A percentile compares a stretch with the other conserved stretches of the same genome.
Evolutionary conservation across 2,888 invertebrate species (phyloP).

Genomic region (Hypselothyrea guttata): DNA sequence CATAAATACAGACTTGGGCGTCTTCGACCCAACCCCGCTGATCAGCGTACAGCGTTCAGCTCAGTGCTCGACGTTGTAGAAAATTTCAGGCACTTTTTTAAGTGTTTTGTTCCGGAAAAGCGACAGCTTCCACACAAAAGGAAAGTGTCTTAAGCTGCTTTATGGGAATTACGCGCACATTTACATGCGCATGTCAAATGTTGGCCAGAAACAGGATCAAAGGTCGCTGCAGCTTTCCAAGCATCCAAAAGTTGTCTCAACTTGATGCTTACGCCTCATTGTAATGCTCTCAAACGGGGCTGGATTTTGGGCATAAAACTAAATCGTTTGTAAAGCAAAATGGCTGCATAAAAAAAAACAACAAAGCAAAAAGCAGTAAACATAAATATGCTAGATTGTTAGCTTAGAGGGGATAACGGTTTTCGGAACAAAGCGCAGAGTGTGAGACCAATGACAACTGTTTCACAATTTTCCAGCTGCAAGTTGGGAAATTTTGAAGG

Average conservation of each 20-base stretch:
- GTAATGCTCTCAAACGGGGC: constrained; percentile 30
- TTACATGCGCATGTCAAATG: constrained; percentile 71
- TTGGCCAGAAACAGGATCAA: constrained; percentile 57
- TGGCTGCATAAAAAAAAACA: constrained; percentile 11
- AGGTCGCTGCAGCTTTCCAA: constrained; percentile 67
- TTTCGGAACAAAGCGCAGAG: constrained; percentile 34
- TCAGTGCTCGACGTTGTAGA: constrained; percentile 40
- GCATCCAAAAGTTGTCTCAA: constrained; percentile 64
- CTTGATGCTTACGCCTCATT: constrained; percentile 53
- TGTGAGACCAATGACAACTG: constrained; percentile 45
- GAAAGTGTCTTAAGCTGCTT: constrained; percentile 73
- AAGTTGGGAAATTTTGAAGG: constrained; percentile 2
- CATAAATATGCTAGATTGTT: constrained; percentile 46
- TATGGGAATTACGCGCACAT: constrained; percentile 69
- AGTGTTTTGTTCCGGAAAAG: constrained; percentile 68
- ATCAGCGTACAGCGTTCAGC: constrained; percentile 65
- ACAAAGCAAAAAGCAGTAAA: constrained; percentile 28
- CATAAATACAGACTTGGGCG: too few relatives aligned
- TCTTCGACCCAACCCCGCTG: constrained; percentile 59
- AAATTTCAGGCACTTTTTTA: constrained; percentile 60
- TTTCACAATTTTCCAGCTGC: constrained; percentile 15
- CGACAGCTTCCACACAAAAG: constrained; percentile 30
- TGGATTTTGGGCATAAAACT: constrained; percentile 21
- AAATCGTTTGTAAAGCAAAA: constrained; percentile 26
- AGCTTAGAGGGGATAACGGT: constrained; percentile 51